Evolutionary conservation across 1,140 invertebrate genomes (phyloP).

Genomic region (Eupristina koningsbergeri): DNA sequence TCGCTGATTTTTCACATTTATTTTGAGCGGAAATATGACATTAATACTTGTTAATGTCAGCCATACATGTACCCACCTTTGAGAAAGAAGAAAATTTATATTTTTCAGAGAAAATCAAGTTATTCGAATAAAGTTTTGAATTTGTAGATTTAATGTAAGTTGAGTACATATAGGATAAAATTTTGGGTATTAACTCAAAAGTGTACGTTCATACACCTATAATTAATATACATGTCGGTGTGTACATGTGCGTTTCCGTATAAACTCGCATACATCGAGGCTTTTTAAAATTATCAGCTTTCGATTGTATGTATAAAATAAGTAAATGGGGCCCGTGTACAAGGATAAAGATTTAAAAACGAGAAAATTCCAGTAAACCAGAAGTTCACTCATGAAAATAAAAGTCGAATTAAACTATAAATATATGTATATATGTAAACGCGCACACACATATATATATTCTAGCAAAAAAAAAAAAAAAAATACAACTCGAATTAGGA

Average conservation of each 20-base stretch:
- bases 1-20: no score
- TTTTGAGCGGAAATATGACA: no score
- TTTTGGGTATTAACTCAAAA: no score
- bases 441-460: neutral
- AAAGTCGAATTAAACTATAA: no score
- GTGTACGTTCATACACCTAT: no score
- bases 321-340: neutral
- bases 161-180: neutral
- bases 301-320: neutral
- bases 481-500: neutral
- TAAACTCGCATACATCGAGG: neutral
- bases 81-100: no score
- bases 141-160: neutral
- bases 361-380: neutral
- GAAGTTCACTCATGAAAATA: neutral
- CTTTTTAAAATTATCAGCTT: neutral
- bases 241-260: no score
- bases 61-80: no score
- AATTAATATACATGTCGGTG: no score
- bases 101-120: neutral
- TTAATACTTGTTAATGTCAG: no score
- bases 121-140: neutral
- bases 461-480: conserved; percentile 14
- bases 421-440: no score
- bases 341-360: neutral